Conservation (phyloP, 2,888 invertebrate species). For the Netelia melanura region DNA sequence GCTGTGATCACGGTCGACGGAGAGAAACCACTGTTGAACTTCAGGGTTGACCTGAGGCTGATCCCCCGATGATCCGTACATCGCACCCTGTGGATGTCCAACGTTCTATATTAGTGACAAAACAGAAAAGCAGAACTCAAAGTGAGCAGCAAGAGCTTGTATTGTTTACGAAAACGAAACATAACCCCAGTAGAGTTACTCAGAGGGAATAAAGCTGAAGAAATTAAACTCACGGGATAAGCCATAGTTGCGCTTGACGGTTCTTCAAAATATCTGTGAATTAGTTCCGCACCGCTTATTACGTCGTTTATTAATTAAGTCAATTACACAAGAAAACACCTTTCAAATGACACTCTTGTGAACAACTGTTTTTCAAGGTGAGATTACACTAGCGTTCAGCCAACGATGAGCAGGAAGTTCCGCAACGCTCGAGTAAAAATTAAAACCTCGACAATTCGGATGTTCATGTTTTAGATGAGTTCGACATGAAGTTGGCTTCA, state of each 20-base stretch:
- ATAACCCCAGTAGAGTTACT: slow-evolving; percentile 45
- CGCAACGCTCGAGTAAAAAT: too few species aligned
- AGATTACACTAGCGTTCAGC: neutral
- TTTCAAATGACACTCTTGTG: slow-evolving; percentile 42
- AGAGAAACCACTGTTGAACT: slow-evolving; percentile 93
- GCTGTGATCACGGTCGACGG: slow-evolving; percentile 93
- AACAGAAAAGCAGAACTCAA: slow-evolving; percentile 19
- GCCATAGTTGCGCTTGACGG: slow-evolving; percentile 48
- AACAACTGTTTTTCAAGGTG: slow-evolving; percentile 61
- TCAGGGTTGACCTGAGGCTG: slow-evolving; percentile 87
- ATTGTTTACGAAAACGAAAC: slow-evolving; percentile 49
- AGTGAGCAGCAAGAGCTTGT: neutral
- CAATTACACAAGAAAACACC: slow-evolving; percentile 46
- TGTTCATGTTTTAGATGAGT: too few species aligned
- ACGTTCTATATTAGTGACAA: slow-evolving; percentile 34
- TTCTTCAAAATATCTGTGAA: neutral
- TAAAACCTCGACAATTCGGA: too few species aligned
- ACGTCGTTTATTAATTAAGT: slow-evolving; percentile 36
- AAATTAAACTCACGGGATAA: slow-evolving; percentile 58
- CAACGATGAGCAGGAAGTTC: neutral
- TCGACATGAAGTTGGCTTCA: too few species aligned
- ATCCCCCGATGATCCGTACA: slow-evolving; percentile 72
- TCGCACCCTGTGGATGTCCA: slow-evolving; percentile 59
- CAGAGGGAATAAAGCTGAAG: neutral
- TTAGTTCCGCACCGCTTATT: slow-evolving; percentile 27